Base-by-base conservation (phyloP, 2,888 invertebrate species). In the Axea sp. region DNA sequence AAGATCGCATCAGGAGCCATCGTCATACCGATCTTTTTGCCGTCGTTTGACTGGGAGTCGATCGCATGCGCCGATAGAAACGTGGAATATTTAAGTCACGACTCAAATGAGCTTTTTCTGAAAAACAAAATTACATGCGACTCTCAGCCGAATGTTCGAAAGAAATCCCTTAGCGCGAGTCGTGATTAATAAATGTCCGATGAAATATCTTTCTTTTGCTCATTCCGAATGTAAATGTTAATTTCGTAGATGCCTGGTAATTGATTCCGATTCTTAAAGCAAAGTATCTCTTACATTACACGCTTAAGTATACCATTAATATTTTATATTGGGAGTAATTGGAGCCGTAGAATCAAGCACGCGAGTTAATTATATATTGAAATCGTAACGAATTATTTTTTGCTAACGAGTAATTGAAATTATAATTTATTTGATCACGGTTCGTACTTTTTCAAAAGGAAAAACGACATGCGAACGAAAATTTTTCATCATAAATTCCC, bases 51-150 rank as follows among this genome's bases (percentile, higher is more conserved):
- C 53, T 64, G 68, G 47, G 49, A 67, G 72, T 65, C 76, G 75
- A 78, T 78, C 74, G 76, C 75, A 73, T 75, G 73, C 67, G 72
- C 69, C 69, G 69, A 74, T 69, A 74, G 59, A 65, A 65, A 64
- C 73, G 64, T 68, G 64, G 64, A 69, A 65, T 69, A 74, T 74
- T 69, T 65, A 65, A 74, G 64, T 64, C 74, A 45, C 64, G 51
- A 65, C 69, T 64, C 64, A 41, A 60, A 74, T 64, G 68, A 74
- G 68, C 64, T 74, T 69, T 69, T 74, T 74, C 60, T 51, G 26
- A 17, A 45, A 74, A 69, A 59, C 26, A 31, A 53, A 74, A 74
- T 62, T 55, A 47, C 59, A 59, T 33, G 31, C 55, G 55, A 57
- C 12, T 26, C 28, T 11, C 51, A 37, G 35, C 53, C 12, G 12